Evolutionary conservation across 2,888 invertebrate genomes (phyloP).

Genomic region (Luffia ferchaultella): DNA sequence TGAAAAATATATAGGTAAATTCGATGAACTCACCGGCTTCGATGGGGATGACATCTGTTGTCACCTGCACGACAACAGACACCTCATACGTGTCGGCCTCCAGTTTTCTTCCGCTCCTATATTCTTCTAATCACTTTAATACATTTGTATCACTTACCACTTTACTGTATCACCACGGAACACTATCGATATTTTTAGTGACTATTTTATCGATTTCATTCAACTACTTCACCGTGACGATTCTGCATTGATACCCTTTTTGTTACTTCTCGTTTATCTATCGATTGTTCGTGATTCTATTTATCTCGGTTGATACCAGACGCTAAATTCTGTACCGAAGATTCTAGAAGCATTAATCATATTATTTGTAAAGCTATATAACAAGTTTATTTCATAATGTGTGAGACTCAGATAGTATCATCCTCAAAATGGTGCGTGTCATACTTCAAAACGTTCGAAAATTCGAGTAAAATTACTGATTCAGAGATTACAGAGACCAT

Average conservation of each 20-base stretch:
- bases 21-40: slow-evolving; percentile 60
- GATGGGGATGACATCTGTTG: slow-evolving; percentile 60
- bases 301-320: not conserved
- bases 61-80: slow-evolving; percentile 64
- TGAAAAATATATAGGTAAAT: no score
- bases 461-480: no score
- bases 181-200: not conserved
- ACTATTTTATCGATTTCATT: slow-evolving; percentile 1
- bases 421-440: no score
- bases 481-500: no score
- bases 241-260: not conserved
- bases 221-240: not conserved
- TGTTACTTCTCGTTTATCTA: not conserved
- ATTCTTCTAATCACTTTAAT: not conserved
- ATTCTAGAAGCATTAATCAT: no score
- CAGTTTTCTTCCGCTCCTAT: slow-evolving; percentile 40
- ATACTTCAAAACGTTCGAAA: no score
- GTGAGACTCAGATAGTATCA: no score
- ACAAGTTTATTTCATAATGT: no score
- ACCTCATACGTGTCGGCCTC: slow-evolving; percentile 60
- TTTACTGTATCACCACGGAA: not conserved
- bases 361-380: no score
- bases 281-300: not conserved
- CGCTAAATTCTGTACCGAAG: no score
- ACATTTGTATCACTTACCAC: no score